Conservation (phyloP, 2,113 vertebrate genomes). For the Brachionichthys hirsutus region DNA sequence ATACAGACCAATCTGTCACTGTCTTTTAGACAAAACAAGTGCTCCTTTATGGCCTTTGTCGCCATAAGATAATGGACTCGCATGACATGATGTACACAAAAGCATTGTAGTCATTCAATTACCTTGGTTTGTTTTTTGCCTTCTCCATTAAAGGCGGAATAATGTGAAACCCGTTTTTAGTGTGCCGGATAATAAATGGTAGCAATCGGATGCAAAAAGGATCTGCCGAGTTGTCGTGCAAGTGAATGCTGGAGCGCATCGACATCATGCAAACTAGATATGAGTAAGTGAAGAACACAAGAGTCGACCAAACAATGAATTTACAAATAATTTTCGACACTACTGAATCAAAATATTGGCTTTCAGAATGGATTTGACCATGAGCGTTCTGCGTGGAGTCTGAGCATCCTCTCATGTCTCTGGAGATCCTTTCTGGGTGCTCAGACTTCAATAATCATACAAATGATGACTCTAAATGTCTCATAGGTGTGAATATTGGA, state of each 20-base stretch:
- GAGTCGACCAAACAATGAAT: too few species aligned
- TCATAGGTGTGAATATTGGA: too few species aligned
- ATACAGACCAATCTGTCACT: slow-evolving; percentile 12
- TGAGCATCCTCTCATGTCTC: too few species aligned
- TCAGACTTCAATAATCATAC: too few species aligned
- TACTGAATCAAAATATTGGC: too few species aligned
- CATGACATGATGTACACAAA: not conserved
- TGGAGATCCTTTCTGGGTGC: too few species aligned
- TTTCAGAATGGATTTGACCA: not conserved
- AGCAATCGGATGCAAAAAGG: not conserved
- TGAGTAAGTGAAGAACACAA: too few species aligned
- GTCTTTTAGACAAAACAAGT: slow-evolving; percentile 51
- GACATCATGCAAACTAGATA: too few species aligned
- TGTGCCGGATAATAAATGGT: not conserved
- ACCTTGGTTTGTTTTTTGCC: not conserved
- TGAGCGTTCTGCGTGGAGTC: not conserved
- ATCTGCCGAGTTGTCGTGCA: slow-evolving; percentile 10
- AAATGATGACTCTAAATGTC: too few species aligned
- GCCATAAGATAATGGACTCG: slow-evolving; percentile 11
- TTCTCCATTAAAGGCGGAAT: not conserved
- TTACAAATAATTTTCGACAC: too few species aligned
- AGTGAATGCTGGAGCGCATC: not conserved
- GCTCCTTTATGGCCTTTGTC: slow-evolving; percentile 32
- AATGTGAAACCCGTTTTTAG: not conserved
- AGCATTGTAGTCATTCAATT: not conserved